Evolutionary conservation across 1,140 invertebrate genomes (phyloP), one percentile per base, ranked within the genome.

Genomic region (Psix sp.): DNA sequence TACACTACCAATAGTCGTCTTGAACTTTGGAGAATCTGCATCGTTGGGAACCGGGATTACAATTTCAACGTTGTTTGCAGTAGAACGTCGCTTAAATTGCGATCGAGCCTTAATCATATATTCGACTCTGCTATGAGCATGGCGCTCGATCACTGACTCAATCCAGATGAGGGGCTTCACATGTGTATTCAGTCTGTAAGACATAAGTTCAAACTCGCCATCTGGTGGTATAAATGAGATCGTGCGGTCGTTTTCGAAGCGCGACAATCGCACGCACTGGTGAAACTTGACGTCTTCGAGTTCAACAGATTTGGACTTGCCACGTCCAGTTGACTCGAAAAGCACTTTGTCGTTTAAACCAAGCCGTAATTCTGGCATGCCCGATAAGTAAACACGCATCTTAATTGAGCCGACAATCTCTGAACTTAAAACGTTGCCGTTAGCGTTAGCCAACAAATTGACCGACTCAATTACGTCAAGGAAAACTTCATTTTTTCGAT

Each of bases 41-140:
- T 99, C 98, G 39, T 93, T 93, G 11, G 98, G 98, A 7, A 99
- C 98, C 2, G 98, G 98, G 80, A 99, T 99, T 6, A 99, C 94
- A 52, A 99, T 98, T 87, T 99, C 98, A 7, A 99, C 98, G 87
- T 99, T 99, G 83, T 99, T 99, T 0, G 98, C 98, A 1, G 98
- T 99, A 0, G 97, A 99, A 33, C 98, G 89, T 26, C 97, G 89
- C 86, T 99, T 99, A 82, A 99, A 99, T 86, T 99, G 98, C 39
- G 97, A 98, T 86, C 98, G 98, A 0, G 98, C 98, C 87, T 99
- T 99, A n/a, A 99, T 97, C 98, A 99, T 99, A 83, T 98, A 99
- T 81, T 99, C 98, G 0, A 99, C 97, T 48, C 98, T 88, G 63
- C 96, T 98, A 86, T 99, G 97, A 16, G 94, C 96, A 88, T 99